Base-by-base conservation (phyloP, 2,888 invertebrate genomes). In the Cantharis flavilabris region DNA sequence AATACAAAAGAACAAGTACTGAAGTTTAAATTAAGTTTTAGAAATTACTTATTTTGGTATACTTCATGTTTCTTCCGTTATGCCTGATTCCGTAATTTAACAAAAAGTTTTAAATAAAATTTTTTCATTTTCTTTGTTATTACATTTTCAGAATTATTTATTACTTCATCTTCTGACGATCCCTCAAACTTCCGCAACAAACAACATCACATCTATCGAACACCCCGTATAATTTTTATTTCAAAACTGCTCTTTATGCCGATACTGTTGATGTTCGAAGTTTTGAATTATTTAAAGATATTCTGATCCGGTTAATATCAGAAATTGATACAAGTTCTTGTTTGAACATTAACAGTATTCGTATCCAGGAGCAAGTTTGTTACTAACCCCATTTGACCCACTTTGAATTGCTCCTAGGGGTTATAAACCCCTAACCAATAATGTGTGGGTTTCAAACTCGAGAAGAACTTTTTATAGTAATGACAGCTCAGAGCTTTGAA, bases 261-360 rank as follows among this genome's bases (percentile, higher is more conserved):
- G 16, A 16, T 16, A 16, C 16, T 16, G 33, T 4, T n/a, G 49
- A 49, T n/a, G 49, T 49, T 49, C n/a, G n/a, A 49, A 49, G n/a
- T 49, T 49, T n/a, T 49, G 49, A 49, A 49, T 49, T 49, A 49
- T 49, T 49, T 49, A n/a, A 49, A 49, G 13, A 49, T 49, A 49
- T 49, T 49, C 49, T n/a, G 49, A 49, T 49, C 49, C 72, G 70
- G 63, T 76, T 76, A 76, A 16, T 69, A 76, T 76, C 72, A 63
- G 72, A 69, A 72, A 76, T 76, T 76, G 76, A 76, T 76, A 70
- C 63, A 76, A 76, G 72, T 76, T 76, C 76, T 69, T 75, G 75
- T 75, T 67, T 67, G 20, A 65, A 71, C 65, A 23, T 67, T 65
- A 75, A 71, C 71, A 75, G 71, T 67, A 67, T 71, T 71, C 62